Percentiles rank a stretch among this genome's conserved stretches.
Conservation (phyloP, 1,140 invertebrate species). For the Agrilus planipennis region DNA sequence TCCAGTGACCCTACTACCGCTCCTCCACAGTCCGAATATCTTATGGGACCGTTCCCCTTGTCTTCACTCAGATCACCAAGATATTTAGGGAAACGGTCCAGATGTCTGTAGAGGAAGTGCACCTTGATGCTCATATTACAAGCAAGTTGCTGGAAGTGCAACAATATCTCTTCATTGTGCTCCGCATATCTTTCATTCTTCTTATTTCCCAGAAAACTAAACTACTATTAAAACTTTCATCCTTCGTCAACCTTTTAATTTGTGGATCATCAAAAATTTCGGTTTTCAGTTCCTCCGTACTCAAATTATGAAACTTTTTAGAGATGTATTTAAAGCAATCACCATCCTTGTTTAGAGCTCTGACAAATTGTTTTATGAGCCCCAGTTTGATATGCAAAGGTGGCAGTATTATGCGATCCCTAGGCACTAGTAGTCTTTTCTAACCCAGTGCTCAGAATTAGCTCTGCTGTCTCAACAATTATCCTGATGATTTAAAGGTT, state of each 20-base stretch:
- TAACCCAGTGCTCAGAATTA: no score
- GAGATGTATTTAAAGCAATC: conserved; percentile 14
- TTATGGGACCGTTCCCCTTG: conserved; percentile 24
- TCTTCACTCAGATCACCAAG: conserved; percentile 14
- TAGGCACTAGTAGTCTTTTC: background rate
- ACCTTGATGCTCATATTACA: conserved; percentile 19
- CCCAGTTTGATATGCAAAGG: conserved; percentile 26
- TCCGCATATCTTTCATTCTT: conserved; percentile 1
- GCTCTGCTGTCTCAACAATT: background rate
- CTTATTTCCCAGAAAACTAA: conserved; percentile 6
- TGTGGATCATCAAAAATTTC: conserved; percentile 16
- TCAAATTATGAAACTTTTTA: conserved; percentile 1
- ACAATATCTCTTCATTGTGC: conserved; percentile 11
- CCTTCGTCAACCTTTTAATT: conserved; percentile 16
- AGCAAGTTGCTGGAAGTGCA: conserved; percentile 14
- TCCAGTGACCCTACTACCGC: no score
- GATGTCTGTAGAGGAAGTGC: conserved; percentile 9
- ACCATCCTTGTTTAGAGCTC: conserved; percentile 21
- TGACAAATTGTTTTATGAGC: conserved; percentile 28
- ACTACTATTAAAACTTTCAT: background rate
- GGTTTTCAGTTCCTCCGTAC: conserved; percentile 4
- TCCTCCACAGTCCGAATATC: conserved; percentile 17
- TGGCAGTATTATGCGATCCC: conserved; percentile 19
- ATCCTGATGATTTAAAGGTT: conserved; percentile 1
- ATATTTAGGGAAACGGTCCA: conserved; percentile 13